A percentile compares a stretch with the other conserved stretches of the same genome.
Evolutionary conservation across 92 coral and sea anemone genomes (phyloP).

Genomic region (Actinostola sp.): DNA sequence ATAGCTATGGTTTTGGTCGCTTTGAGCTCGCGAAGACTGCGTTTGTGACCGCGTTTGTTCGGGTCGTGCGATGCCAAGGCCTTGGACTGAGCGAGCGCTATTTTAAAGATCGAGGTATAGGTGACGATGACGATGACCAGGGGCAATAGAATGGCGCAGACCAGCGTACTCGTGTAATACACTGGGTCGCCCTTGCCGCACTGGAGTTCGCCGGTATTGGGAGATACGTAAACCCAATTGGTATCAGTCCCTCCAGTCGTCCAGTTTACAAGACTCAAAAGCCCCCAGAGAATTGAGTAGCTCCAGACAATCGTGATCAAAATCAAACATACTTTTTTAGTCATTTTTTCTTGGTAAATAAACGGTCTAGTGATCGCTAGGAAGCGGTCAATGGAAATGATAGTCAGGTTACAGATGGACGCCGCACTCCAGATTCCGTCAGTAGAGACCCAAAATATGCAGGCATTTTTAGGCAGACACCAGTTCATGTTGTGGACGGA

Average conservation of each 20-base stretch:
- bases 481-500: slow-evolving; percentile 82
- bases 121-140: slow-evolving; percentile 73
- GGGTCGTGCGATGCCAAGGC: slow-evolving; percentile 80
- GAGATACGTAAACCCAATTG: background rate
- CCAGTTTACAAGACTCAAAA: slow-evolving; percentile 75
- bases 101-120: slow-evolving; percentile 79
- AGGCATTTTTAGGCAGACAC: slow-evolving; percentile 77
- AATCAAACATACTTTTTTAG: slow-evolving; percentile 61
- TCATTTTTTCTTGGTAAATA: slow-evolving; percentile 71
- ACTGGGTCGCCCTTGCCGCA: slow-evolving; percentile 67
- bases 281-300: slow-evolving; percentile 85
- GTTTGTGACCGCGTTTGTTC: slow-evolving; percentile 59
- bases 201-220: slow-evolving; percentile 2
- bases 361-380: slow-evolving; percentile 92
- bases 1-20: slow-evolving; percentile 96
- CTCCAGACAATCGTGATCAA: slow-evolving; percentile 83
- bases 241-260: slow-evolving; percentile 12
- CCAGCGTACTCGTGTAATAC: slow-evolving; percentile 77
- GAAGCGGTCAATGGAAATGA: slow-evolving; percentile 92
- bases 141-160: slow-evolving; percentile 76
- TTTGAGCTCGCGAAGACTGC: slow-evolving; percentile 88
- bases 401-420: slow-evolving; percentile 85
- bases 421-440: slow-evolving; percentile 82
- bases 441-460: slow-evolving; percentile 72
- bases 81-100: slow-evolving; percentile 83